Percentiles rank a stretch among this genome's conserved stretches.
phyloP scores from a whole-genome alignment of 2,113 vertebrate genomes.

The Mobula birostris region DNA sequence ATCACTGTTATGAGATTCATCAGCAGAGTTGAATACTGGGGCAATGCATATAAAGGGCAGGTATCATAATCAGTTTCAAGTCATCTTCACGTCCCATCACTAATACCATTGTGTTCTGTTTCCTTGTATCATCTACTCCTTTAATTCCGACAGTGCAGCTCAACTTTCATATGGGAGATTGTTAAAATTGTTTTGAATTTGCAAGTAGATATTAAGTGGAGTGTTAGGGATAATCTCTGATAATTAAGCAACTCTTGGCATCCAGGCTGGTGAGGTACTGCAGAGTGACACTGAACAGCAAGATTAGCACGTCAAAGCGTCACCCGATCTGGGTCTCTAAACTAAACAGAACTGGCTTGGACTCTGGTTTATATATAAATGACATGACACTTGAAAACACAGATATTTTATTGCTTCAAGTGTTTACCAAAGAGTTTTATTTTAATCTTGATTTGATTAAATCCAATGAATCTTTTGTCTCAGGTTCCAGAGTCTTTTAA shows the following conservation, averaged over 20 bases:
- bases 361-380: not conserved
- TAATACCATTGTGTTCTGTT: not conserved
- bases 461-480: not conserved
- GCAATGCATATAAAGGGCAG: not conserved
- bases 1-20: not conserved
- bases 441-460: conserved; percentile 33
- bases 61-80: too few species aligned
- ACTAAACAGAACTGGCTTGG: not conserved
- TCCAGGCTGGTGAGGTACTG: not conserved
- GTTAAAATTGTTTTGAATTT: not conserved
- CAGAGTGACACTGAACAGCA: not conserved
- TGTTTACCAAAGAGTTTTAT: not conserved
- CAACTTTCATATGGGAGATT: not conserved
- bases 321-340: not conserved
- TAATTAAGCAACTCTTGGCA: not conserved
- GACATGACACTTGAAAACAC: not conserved
- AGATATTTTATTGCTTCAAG: not conserved
- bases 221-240: not conserved
- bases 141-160: not conserved
- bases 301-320: not conserved
- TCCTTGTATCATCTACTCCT: not conserved
- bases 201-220: not conserved
- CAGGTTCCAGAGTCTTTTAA: not conserved
- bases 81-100: not conserved
- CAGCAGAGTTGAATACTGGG: not conserved